Base-by-base conservation (phyloP, 2,888 invertebrate genomes). In the Adela reaumurella region DNA sequence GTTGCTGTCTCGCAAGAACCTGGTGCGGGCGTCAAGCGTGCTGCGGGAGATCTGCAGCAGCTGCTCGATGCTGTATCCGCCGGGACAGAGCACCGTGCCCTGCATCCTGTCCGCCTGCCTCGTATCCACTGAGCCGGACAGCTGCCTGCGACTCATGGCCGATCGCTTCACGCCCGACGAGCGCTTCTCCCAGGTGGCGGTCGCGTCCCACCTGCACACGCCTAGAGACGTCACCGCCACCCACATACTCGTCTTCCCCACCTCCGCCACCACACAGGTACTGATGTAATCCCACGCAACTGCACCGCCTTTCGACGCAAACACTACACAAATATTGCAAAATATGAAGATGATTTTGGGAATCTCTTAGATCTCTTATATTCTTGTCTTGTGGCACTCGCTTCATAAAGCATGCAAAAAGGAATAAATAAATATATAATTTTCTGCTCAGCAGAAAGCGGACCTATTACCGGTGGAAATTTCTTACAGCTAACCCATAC, bases 221-320 rank as follows among this genome's bases (percentile, higher is more conserved):
- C 98, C 98, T 5, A 87, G 95, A 55, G 98, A 99, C 76, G 94
- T 96, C 54, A 92, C 95, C 50, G 94, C 94, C 68, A 98, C 98
- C 51, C 99, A 99, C 68, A 98, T 99, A 58, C 85, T 99, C 58
- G 98, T 98, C 58, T 98, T 99, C 78, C 98, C 98, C 46, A 98
- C 97, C 42, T 97, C 94, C 52, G 95, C 96, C 43, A 93, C 93
- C 50, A 93, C 95, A 51, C 93, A 93, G 85, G 90, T 90, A 49
- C 18, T n/a, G n/a, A n/a, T n/a, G n/a, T n/a, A n/a, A n/a, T n/a
- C n/a, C n/a, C n/a, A n/a, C n/a, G n/a, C n/a, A n/a, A n/a, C n/a
- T n/a, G n/a, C n/a, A n/a, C n/a, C n/a, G n/a, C n/a, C n/a, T n/a
- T n/a, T n/a, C n/a, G n/a, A n/a, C n/a, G n/a, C n/a, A n/a, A n/a